A percentile compares a stretch with the other conserved stretches of the same genome.
These are phyloP conservation scores for Setipinna tenuifilis DNA, from an alignment of 2,797 vertebrate genomes.

Conservation along the genomic window DNA sequence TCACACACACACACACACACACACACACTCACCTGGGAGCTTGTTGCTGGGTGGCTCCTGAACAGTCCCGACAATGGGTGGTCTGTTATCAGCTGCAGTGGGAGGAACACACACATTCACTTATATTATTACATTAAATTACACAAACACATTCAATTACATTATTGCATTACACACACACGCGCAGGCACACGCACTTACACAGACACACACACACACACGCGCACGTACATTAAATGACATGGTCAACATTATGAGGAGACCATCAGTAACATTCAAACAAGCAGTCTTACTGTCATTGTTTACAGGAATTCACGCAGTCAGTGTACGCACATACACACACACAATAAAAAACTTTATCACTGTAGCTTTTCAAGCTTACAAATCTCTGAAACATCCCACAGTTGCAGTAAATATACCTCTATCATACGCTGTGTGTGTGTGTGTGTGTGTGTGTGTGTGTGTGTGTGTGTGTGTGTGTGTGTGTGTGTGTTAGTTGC, in stretches of 20 bases:
- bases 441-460: no score
- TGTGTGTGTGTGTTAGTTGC: no score
- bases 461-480: no score
- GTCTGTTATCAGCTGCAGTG: constrained; percentile 87
- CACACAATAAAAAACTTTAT: neutral
- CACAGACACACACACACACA: neutral
- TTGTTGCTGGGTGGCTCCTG: constrained; percentile 86
- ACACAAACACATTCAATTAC: constrained; percentile 18
- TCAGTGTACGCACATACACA: neutral
- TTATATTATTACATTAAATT: constrained; percentile 20
- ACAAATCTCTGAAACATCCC: no score
- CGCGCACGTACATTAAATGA: neutral
- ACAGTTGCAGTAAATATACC: no score
- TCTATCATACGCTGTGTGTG: no score
- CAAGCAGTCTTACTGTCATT: no score
- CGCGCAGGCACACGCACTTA: neutral
- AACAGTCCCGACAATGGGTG: constrained; percentile 85
- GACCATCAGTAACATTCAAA: no score
- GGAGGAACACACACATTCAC: constrained; percentile 42
- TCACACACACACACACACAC: no score
- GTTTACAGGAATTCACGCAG: no score
- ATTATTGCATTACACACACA: neutral
- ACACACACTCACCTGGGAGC: constrained; percentile 77
- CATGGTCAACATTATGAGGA: no score
- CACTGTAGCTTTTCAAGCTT: no score